Conservation (phyloP, 2,888 invertebrate species). For the Panzeria rudis region DNA sequence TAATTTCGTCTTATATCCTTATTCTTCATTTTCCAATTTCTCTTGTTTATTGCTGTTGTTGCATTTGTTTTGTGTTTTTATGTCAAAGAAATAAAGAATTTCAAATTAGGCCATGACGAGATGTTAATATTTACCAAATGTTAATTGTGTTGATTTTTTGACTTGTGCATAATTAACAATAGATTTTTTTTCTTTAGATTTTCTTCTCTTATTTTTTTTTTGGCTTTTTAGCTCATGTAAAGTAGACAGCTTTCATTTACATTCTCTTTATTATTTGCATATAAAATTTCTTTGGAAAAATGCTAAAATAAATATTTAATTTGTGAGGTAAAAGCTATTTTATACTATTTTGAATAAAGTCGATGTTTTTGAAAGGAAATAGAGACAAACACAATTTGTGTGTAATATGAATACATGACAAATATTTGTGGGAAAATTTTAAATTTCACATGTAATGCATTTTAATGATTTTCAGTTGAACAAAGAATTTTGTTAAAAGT, state of each 20-base stretch:
- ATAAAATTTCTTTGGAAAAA: slow-evolving; percentile 21
- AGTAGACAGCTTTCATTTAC: slow-evolving; percentile 8
- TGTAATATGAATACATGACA: slow-evolving; percentile 53
- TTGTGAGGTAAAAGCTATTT: slow-evolving; percentile 39
- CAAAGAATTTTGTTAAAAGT: background rate
- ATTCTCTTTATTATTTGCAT: slow-evolving; percentile 5
- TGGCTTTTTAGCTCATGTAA: background rate
- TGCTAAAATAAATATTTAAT: slow-evolving; percentile 37
- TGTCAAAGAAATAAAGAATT: slow-evolving; percentile 33
- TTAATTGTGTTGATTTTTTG: slow-evolving; percentile 72
- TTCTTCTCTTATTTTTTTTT: background rate
- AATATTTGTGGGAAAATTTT: slow-evolving; percentile 32
- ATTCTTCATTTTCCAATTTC: slow-evolving; percentile 23
- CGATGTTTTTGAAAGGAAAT: background rate
- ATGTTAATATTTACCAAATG: slow-evolving; percentile 69
- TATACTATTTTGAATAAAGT: background rate
- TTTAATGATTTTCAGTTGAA: background rate
- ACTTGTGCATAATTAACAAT: slow-evolving; percentile 68
- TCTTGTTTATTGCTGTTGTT: slow-evolving; percentile 22
- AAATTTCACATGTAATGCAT: background rate
- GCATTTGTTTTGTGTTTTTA: slow-evolving; percentile 10
- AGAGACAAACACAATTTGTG: background rate
- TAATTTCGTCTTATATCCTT: slow-evolving; percentile 11
- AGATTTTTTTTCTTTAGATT: slow-evolving; percentile 31
- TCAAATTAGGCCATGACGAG: slow-evolving; percentile 57